Conservation (phyloP, 1,140 invertebrate genomes). For the Philaenus spumarius region DNA sequence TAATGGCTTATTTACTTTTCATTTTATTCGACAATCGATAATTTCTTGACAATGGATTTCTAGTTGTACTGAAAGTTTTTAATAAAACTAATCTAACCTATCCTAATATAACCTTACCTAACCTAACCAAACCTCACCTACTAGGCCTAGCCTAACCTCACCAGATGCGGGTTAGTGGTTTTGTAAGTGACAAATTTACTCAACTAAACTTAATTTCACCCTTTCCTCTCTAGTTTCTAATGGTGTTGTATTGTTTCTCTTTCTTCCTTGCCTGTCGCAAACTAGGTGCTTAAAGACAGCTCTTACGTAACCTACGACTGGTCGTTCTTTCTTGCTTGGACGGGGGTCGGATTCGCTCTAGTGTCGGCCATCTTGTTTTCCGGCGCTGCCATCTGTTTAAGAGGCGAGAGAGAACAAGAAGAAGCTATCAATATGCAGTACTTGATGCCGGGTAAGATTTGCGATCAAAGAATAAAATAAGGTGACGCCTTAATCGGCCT, state of each 20-base stretch:
- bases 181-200: not conserved
- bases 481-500: not conserved
- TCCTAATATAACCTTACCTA: no score
- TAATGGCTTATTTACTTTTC: no score
- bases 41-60: no score
- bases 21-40: no score
- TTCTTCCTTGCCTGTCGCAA: conserved; percentile 11
- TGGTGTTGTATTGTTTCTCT: not conserved
- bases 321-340: conserved; percentile 94
- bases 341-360: conserved; percentile 82
- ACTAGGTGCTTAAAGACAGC: conserved; percentile 77
- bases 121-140: no score
- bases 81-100: no score
- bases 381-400: conserved; percentile 84
- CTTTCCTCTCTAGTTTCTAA: no score
- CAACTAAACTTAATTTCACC: not conserved
- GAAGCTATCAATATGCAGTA: conserved; percentile 96
- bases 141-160: no score
- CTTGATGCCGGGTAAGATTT: conserved; percentile 84
- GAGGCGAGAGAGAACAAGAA: conserved; percentile 85
- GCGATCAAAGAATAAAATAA: not conserved
- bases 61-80: no score
- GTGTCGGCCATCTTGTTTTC: conserved; percentile 86
- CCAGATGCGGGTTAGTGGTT: not conserved
- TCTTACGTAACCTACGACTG: conserved; percentile 85